These are phyloP conservation scores for Antedon mediterranea DNA, from an alignment of 53 echinoderm and acorn worm species.

Conservation along the genomic window DNA sequence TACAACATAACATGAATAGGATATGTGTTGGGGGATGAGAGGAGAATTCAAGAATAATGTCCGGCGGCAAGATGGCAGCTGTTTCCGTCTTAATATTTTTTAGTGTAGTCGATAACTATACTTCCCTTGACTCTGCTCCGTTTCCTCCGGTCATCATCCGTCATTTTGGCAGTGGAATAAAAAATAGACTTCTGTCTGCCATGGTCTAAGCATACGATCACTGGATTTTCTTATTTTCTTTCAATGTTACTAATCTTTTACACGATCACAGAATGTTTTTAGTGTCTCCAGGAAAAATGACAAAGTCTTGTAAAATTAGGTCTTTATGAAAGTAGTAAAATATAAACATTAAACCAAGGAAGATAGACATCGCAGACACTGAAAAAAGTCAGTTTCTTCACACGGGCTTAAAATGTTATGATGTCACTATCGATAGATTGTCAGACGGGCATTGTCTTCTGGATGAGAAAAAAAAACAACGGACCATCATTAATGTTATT, in stretches of 20 bases:
- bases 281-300: too few relatives aligned
- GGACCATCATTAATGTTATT: too few relatives aligned
- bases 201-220: neutral
- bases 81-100: neutral
- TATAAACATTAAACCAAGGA: too few relatives aligned
- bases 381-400: too few relatives aligned
- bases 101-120: neutral
- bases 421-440: too few relatives aligned
- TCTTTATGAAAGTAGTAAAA: too few relatives aligned
- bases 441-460: too few relatives aligned
- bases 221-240: neutral
- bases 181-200: neutral
- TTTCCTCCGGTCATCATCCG: constrained; percentile 1
- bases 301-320: too few relatives aligned
- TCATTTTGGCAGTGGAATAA: neutral
- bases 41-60: neutral
- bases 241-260: neutral
- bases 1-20: neutral
- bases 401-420: too few relatives aligned
- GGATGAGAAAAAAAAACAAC: too few relatives aligned
- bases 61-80: neutral
- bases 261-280: too few relatives aligned
- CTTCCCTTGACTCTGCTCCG: neutral
- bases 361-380: too few relatives aligned
- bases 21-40: neutral